Evolutionary conservation across 1,140 invertebrate species (phyloP).

Genomic region (Lepidurus arcticus): DNA sequence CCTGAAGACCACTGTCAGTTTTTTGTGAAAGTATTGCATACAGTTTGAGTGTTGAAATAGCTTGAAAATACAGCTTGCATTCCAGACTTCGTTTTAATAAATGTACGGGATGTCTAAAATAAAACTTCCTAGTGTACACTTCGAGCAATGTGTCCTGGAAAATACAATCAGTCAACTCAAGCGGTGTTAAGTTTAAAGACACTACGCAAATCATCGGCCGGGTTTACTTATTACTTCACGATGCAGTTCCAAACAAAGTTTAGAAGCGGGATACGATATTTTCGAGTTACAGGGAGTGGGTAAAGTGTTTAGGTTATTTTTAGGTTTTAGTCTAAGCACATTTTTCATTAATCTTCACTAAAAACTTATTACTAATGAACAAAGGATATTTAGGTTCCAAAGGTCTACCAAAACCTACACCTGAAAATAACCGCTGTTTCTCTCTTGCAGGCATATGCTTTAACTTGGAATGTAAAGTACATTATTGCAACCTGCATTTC

Average conservation of each 20-base stretch:
- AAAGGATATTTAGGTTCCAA: neutral
- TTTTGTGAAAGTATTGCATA: neutral
- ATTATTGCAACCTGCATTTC: too few species aligned
- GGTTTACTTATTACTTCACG: neutral
- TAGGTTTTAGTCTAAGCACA: neutral
- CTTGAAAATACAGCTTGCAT: too few species aligned
- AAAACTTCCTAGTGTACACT: too few species aligned
- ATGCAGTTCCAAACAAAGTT: neutral
- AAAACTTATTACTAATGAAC: neutral
- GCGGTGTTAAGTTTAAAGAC: neutral
- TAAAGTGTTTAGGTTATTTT: constrained; percentile 23
- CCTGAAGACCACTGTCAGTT: constrained; percentile 4
- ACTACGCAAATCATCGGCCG: neutral
- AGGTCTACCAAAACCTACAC: neutral
- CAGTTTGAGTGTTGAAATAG: too few species aligned
- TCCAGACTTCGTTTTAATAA: too few species aligned
- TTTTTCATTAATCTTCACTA: neutral
- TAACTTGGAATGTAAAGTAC: too few species aligned
- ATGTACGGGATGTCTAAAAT: too few species aligned
- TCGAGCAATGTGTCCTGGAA: too few species aligned
- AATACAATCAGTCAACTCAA: too few species aligned
- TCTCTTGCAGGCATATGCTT: neutral
- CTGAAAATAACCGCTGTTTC: neutral
- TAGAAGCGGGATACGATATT: constrained; percentile 28
- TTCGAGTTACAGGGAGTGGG: constrained; percentile 18